These are phyloP conservation scores for Pandemis cinnamomeana DNA, from an alignment of 2,888 invertebrate genomes.

Conservation along the genomic window DNA sequence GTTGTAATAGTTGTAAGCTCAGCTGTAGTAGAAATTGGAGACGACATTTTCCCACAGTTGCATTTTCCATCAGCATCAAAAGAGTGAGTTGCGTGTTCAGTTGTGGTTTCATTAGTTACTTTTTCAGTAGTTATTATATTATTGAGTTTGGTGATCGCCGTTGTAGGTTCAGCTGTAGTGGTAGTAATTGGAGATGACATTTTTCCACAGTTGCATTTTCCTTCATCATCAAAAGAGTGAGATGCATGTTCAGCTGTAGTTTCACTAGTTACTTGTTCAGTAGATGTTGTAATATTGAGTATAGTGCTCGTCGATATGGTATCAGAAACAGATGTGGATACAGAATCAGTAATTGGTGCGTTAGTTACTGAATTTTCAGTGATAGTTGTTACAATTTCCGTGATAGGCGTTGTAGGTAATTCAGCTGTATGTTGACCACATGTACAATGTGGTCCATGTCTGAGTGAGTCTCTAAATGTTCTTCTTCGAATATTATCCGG, in stretches of 20 bases:
- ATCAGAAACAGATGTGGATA: no score
- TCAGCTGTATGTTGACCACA: background rate
- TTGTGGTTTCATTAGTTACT: background rate
- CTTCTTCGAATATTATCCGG: background rate
- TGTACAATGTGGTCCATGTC: background rate
- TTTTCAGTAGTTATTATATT: background rate
- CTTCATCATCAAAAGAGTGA: background rate
- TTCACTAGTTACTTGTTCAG: background rate
- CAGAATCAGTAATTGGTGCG: no score
- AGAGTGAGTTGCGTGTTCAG: background rate
- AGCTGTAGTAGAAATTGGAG: background rate
- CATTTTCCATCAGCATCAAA: background rate
- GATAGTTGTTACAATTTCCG: background rate
- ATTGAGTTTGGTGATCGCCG: no score
- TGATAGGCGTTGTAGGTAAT: background rate
- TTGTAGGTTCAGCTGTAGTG: no score
- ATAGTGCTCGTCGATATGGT: no score
- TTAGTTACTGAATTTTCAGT: background rate
- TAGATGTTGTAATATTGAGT: background rate
- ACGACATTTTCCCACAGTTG: background rate
- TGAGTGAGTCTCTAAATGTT: background rate
- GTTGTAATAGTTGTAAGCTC: background rate
- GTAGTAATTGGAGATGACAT: background rate
- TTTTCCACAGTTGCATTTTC: background rate
- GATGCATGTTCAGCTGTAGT: background rate